Conservation (phyloP, 2,113 vertebrate genomes). For the Ornithorhynchus anatinus region DNA sequence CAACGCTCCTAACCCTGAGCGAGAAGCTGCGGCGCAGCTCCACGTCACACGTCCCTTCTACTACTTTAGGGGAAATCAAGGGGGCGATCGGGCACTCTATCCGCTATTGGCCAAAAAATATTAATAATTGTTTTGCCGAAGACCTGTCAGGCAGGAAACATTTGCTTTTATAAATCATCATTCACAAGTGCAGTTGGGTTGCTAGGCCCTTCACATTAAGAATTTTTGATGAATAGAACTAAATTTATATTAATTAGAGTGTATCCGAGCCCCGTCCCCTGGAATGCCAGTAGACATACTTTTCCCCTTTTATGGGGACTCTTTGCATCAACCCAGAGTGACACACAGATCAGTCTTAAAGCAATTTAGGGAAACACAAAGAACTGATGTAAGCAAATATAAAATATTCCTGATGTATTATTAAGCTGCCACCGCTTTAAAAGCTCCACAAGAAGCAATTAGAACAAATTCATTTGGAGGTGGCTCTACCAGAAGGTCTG, state of each 20-base stretch:
- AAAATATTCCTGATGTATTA: not conserved
- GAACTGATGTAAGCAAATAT: not conserved
- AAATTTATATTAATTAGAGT: rapidly evolving
- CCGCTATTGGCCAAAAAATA: not conserved
- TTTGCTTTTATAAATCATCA: rapidly evolving
- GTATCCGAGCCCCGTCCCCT: not conserved
- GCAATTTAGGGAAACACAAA: slow-evolving; percentile 4
- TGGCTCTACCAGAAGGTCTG: not conserved
- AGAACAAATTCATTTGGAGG: not conserved
- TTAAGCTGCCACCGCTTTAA: not conserved
- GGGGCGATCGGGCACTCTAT: no score
- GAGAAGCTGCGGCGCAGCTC: not conserved
- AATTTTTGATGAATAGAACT: not conserved
- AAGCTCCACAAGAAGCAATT: not conserved
- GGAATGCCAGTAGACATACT: not conserved
- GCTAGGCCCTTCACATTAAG: not conserved
- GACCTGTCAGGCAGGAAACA: not conserved
- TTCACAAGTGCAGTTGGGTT: not conserved
- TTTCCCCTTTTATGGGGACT: not conserved
- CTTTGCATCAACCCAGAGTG: not conserved
- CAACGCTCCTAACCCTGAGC: not conserved
- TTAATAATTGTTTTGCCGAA: not conserved
- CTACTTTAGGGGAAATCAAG: not conserved
- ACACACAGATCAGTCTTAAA: not conserved
- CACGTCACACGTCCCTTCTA: not conserved